Evolutionary conservation across 2,797 vertebrate genomes (phyloP).

Genomic region (Sparus aurata): DNA sequence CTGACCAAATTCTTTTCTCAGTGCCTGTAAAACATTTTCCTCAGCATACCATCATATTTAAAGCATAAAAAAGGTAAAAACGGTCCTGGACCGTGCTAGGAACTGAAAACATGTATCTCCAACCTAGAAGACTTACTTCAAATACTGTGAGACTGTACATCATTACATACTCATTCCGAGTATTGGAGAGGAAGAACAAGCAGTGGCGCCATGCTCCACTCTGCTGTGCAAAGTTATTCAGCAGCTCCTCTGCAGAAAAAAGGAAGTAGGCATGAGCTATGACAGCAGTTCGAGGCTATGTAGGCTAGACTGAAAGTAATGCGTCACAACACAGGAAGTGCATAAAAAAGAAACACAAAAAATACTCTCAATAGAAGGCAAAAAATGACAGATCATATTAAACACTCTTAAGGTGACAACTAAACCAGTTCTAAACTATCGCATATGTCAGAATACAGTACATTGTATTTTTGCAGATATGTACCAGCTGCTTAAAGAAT

Average conservation of each 20-base stretch:
- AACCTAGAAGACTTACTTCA: conserved; percentile 89
- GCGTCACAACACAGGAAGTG: conserved; percentile 65
- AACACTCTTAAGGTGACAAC: background rate
- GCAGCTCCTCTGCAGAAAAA: conserved; percentile 92
- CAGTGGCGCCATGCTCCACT: conserved; percentile 98
- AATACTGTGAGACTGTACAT: conserved; percentile 99
- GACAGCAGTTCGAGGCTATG: conserved; percentile 21
- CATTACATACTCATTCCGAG: conserved; percentile 98
- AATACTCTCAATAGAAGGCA: conserved; percentile 9
- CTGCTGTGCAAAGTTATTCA: conserved; percentile 99
- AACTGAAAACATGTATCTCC: background rate
- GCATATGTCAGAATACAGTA: background rate
- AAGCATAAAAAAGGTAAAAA: background rate
- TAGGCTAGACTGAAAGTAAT: conserved; percentile 47
- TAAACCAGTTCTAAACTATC: background rate
- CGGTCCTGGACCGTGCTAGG: background rate
- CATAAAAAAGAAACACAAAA: conserved; percentile 11
- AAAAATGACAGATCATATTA: background rate
- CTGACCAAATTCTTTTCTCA: background rate
- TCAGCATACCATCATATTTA: background rate
- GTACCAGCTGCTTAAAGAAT: background rate
- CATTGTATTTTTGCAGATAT: background rate
- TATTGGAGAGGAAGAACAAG: conserved; percentile 97
- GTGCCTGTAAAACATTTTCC: background rate
- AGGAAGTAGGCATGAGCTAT: conserved; percentile 66